Conservation (phyloP, 2,797 vertebrate genomes). For the Thamnophis elegans region DNA sequence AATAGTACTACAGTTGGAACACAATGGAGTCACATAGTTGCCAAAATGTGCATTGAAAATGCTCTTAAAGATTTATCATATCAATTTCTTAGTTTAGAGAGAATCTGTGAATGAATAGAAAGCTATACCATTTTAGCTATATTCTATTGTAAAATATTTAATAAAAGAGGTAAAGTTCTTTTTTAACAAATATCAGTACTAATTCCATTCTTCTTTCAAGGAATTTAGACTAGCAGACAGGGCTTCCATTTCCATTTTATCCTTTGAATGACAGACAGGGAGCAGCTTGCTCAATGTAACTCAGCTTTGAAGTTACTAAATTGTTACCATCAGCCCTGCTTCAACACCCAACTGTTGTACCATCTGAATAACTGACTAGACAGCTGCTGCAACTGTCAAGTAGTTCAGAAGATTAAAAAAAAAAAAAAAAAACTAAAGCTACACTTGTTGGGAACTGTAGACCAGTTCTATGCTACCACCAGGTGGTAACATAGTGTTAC, state of each 20-base stretch:
- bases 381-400: conserved; percentile 11
- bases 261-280: background rate
- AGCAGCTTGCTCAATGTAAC: background rate
- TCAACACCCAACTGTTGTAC: background rate
- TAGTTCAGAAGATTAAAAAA: background rate
- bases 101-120: background rate
- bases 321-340: background rate
- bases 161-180: background rate
- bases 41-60: too few species aligned
- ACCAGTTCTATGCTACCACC: background rate
- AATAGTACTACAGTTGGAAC: background rate
- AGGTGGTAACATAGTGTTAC: background rate
- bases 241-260: background rate
- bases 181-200: background rate
- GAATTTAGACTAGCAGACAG: background rate
- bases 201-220: background rate
- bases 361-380: background rate
- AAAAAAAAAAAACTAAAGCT: background rate
- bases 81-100: background rate
- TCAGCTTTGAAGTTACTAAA: background rate
- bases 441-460: background rate
- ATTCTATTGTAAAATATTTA: background rate
- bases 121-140: background rate
- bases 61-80: background rate
- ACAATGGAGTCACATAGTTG: background rate